Conservation (phyloP, 2,888 invertebrate genomes). For the Drosophila nigricruria region DNA sequence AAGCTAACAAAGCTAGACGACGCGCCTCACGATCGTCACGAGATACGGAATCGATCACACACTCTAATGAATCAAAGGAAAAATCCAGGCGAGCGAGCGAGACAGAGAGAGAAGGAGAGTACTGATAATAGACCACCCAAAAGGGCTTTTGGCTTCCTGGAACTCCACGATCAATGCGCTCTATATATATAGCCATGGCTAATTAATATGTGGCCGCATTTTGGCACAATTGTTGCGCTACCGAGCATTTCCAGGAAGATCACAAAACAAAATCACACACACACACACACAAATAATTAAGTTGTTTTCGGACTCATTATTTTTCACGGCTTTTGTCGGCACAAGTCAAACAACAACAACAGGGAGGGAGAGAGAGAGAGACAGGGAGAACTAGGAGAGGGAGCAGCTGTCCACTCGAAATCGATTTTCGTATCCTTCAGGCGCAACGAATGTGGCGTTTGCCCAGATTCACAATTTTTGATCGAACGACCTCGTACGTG, state of each 20-base stretch:
- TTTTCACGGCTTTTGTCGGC: conserved; percentile 79
- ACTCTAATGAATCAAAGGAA: conserved; percentile 24
- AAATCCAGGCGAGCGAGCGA: neutral
- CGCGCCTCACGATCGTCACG: conserved; percentile 52
- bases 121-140: conserved; percentile 61
- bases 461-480: conserved; percentile 51
- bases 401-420: conserved; percentile 69
- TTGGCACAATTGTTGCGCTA: conserved; percentile 76
- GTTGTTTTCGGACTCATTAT: conserved; percentile 75
- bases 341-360: conserved; percentile 71
- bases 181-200: conserved; percentile 53
- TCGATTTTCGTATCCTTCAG: conserved; percentile 64
- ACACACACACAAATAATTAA: conserved; percentile 65
- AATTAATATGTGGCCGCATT: conserved; percentile 73
- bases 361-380: conserved; percentile 7
- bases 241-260: conserved; percentile 65
- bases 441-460: conserved; percentile 69
- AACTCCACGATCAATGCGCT: conserved; percentile 49
- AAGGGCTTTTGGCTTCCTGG: conserved; percentile 50
- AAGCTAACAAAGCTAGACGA: conserved; percentile 70
- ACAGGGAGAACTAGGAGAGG: conserved; percentile 8
- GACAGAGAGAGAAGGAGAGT: neutral
- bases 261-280: conserved; percentile 6
- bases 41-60: conserved; percentile 41
- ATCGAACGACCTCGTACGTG: conserved; percentile 67